A percentile compares a stretch with the other conserved stretches of the same genome.
Conservation (phyloP, 2,113 vertebrate genomes). For the Tamias sibiricus region DNA sequence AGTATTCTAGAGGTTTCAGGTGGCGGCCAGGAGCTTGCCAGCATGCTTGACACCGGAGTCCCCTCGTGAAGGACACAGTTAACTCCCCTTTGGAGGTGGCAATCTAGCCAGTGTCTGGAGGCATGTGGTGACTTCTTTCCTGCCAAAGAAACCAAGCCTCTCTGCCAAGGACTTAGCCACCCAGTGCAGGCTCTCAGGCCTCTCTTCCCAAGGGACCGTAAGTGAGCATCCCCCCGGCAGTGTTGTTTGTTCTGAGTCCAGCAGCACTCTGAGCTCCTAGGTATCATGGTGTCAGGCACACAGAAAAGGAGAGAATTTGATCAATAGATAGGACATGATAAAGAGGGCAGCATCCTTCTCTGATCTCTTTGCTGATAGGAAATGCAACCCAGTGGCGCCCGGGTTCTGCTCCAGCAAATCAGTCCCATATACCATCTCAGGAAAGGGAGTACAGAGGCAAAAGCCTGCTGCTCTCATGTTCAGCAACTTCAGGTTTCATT, state of each 20-base stretch:
- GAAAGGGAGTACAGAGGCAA: not conserved
- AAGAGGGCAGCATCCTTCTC: slow-evolving; percentile 72
- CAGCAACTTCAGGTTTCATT: slow-evolving; percentile 26
- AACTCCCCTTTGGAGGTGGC: slow-evolving; percentile 62
- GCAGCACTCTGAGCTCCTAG: slow-evolving; percentile 33
- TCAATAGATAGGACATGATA: slow-evolving; percentile 60
- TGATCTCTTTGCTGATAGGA: slow-evolving; percentile 78
- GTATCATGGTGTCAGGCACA: slow-evolving; percentile 73
- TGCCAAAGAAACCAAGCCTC: slow-evolving; percentile 75
- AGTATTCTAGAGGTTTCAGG: slow-evolving; percentile 60
- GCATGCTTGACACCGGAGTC: slow-evolving; percentile 66
- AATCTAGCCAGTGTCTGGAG: slow-evolving; percentile 59
- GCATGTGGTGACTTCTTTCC: slow-evolving; percentile 71
- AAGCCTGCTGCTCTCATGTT: not conserved
- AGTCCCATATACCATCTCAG: not conserved
- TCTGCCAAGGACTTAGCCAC: slow-evolving; percentile 63
- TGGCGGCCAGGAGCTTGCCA: slow-evolving; percentile 66
- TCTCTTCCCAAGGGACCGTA: slow-evolving; percentile 68
- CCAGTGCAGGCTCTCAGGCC: slow-evolving; percentile 53
- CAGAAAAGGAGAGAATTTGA: slow-evolving; percentile 69
- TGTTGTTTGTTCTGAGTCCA: slow-evolving; percentile 51
- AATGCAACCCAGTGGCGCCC: slow-evolving; percentile 70
- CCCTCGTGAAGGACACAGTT: slow-evolving; percentile 52
- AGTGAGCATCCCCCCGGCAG: slow-evolving; percentile 58
- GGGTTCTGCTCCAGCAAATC: slow-evolving; percentile 52